These are phyloP conservation scores for Parambassis ranga DNA, from an alignment of 2,797 vertebrate species.

Conservation along the genomic window DNA sequence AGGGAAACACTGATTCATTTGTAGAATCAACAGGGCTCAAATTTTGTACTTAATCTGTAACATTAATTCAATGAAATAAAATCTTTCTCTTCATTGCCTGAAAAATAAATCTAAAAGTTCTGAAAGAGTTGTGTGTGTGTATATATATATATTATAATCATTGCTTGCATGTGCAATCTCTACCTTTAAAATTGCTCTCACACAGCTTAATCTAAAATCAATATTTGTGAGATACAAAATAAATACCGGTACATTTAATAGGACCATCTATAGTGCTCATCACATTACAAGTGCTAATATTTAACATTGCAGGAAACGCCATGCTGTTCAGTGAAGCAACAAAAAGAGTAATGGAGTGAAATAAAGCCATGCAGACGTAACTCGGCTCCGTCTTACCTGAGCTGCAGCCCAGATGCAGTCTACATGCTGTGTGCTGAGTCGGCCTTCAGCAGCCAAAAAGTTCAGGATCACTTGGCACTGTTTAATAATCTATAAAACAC, in stretches of 20 bases:
- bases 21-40: background rate
- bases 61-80: no score
- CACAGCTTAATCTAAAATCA: background rate
- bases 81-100: background rate
- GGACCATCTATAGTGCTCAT: background rate
- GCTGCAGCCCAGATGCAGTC: conserved; percentile 99
- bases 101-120: no score
- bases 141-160: no score
- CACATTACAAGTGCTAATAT: background rate
- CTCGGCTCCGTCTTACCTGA: conserved; percentile 79
- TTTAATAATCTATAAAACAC: conserved; percentile 91
- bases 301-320: background rate
- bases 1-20: background rate
- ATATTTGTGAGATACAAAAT: background rate
- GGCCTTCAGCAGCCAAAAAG: conserved; percentile 96
- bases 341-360: background rate
- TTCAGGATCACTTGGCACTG: conserved; percentile 99
- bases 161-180: background rate
- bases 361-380: background rate
- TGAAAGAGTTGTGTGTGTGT: no score
- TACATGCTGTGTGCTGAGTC: conserved; percentile 96
- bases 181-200: background rate
- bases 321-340: background rate
- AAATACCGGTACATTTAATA: background rate
- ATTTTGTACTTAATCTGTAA: no score